These are phyloP conservation scores for Menidia beryllina DNA, from an alignment of 2,113 vertebrate species.

Conservation along the genomic window DNA sequence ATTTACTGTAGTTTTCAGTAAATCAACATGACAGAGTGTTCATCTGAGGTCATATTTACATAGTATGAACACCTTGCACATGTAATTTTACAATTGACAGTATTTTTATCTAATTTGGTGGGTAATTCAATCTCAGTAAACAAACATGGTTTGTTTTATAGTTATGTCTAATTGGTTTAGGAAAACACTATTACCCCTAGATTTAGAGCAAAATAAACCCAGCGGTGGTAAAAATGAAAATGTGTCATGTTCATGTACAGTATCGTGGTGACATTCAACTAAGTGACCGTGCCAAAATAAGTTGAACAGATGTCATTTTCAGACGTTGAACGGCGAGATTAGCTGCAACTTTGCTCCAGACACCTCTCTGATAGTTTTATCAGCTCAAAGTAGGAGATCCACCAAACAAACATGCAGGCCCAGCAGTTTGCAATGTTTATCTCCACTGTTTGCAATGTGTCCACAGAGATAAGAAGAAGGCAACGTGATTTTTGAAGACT, in stretches of 20 bases:
- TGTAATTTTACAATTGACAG: no score
- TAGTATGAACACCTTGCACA: background rate
- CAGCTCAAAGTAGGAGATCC: conserved; percentile 43
- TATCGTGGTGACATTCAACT: conserved; percentile 5
- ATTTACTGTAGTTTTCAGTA: background rate
- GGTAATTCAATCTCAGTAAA: background rate
- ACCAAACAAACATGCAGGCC: conserved; percentile 52
- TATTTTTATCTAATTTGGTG: no score
- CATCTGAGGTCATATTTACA: background rate
- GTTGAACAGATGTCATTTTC: conserved; percentile 19
- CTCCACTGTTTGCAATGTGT: conserved; percentile 50
- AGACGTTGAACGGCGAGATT: conserved; percentile 22
- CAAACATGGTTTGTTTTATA: background rate
- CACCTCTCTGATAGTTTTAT: conserved; percentile 53
- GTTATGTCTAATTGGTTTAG: background rate
- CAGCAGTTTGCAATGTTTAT: conserved; percentile 45
- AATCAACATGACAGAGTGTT: background rate
- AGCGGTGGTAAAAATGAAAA: background rate
- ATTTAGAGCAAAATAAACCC: background rate
- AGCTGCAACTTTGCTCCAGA: conserved; percentile 45
- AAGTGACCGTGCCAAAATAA: background rate
- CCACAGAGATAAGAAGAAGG: conserved; percentile 56
- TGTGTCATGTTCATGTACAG: conserved; percentile 22
- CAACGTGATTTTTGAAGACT: conserved; percentile 28
- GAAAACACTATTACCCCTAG: background rate